Conservation (phyloP, 2,113 vertebrate genomes). For the Odocoileus hemionus region DNA sequence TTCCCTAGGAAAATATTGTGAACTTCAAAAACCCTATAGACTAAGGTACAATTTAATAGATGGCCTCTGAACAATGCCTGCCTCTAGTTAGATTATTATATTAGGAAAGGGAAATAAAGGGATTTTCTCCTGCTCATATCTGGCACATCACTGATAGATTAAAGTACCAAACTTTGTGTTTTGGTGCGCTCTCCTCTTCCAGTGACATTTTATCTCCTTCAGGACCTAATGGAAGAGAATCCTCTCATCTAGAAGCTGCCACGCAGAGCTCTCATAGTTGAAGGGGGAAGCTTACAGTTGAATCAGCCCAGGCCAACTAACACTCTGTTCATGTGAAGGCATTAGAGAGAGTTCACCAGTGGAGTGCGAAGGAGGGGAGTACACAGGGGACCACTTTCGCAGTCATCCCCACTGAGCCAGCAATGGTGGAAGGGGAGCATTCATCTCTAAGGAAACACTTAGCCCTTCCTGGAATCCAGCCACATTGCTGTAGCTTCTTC, state of each 20-base stretch:
- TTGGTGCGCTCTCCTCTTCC: background rate
- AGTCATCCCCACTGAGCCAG: background rate
- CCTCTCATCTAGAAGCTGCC: background rate
- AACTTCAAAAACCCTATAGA: background rate
- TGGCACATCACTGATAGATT: background rate
- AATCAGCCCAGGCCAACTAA: background rate
- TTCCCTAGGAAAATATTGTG: conserved; percentile 42
- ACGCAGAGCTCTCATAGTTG: background rate
- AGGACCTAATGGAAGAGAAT: background rate
- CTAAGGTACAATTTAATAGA: background rate
- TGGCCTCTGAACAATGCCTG: background rate
- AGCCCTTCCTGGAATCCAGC: conserved; percentile 55
- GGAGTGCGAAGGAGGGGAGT: background rate
- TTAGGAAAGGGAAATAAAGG: background rate
- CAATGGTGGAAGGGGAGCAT: background rate
- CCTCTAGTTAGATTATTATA: background rate
- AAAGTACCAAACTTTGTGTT: background rate
- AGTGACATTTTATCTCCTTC: background rate
- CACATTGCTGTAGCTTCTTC: conserved; percentile 26
- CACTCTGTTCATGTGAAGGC: background rate
- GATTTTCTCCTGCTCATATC: background rate
- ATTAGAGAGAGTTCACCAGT: background rate
- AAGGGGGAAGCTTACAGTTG: background rate
- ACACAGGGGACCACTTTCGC: background rate
- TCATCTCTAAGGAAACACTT: conserved; percentile 44